Conservation (phyloP, 2,113 vertebrate species). For the Leiothrix lutea region DNA sequence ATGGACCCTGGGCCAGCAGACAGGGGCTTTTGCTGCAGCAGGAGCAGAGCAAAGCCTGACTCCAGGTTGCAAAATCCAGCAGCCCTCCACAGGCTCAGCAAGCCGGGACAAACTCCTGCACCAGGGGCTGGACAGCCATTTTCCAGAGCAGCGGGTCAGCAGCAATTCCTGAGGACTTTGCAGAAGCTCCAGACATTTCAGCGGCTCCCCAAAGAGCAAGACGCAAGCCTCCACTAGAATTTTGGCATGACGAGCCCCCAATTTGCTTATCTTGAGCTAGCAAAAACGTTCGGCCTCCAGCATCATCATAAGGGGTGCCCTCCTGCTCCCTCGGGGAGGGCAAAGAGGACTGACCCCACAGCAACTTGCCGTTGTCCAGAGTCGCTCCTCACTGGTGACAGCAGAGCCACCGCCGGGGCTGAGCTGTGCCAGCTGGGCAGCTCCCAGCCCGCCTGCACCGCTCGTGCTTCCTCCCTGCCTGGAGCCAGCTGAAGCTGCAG, state of each 20-base stretch:
- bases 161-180: background rate
- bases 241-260: background rate
- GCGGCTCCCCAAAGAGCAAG: fast-evolving
- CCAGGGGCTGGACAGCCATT: fast-evolving
- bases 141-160: background rate
- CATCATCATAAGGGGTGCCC: fast-evolving
- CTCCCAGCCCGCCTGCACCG: background rate
- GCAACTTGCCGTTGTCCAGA: background rate
- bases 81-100: background rate
- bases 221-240: background rate
- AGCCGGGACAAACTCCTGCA: fast-evolving
- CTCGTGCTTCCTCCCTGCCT: background rate
- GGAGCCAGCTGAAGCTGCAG: background rate
- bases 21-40: background rate
- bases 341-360: background rate
- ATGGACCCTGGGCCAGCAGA: fast-evolving
- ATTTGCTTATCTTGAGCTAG: background rate
- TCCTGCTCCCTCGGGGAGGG: fast-evolving
- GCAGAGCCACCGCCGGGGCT: background rate
- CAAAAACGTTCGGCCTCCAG: background rate
- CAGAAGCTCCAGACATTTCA: background rate
- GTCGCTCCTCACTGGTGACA: background rate
- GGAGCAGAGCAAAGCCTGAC: background rate
- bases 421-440: background rate
- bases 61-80: background rate